Evolutionary conservation across 92 coral and sea anemone species (phyloP).

Genomic region (Porites divaricata): DNA sequence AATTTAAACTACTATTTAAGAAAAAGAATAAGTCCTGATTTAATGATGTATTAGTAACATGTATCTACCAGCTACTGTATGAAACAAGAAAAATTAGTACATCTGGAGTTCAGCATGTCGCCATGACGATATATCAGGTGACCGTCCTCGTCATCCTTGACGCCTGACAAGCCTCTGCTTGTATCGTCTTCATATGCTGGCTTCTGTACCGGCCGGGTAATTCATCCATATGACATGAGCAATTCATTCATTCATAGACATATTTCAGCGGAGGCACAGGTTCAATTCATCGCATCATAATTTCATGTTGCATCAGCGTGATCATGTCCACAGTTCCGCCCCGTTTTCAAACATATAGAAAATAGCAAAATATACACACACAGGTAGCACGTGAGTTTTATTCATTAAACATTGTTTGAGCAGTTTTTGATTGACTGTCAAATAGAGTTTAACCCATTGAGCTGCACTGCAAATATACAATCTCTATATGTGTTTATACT

Average conservation of each 20-base stretch:
- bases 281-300: slow-evolving; percentile 61
- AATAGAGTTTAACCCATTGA: neutral
- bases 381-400: slow-evolving; percentile 88
- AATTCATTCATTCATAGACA: slow-evolving; percentile 77
- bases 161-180: slow-evolving; percentile 82
- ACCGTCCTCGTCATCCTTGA: slow-evolving; percentile 96
- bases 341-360: slow-evolving; percentile 88
- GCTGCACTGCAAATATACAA: neutral
- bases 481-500: too few species aligned
- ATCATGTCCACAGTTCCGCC: slow-evolving; percentile 73
- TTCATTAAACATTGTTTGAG: slow-evolving; percentile 7
- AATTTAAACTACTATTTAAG: neutral
- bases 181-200: slow-evolving; percentile 74
- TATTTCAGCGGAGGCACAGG: slow-evolving; percentile 80
- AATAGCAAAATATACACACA: slow-evolving; percentile 94
- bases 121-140: slow-evolving; percentile 96
- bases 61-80: slow-evolving; percentile 62
- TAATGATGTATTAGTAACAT: slow-evolving; percentile 44
- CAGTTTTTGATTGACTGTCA: slow-evolving; percentile 3
- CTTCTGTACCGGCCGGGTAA: slow-evolving; percentile 76
- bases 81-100: slow-evolving; percentile 85
- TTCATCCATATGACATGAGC: slow-evolving; percentile 44
- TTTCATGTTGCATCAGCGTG: slow-evolving; percentile 58
- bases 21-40: slow-evolving; percentile 6
- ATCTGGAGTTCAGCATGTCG: slow-evolving; percentile 98